Conservation (phyloP, 2,113 vertebrate species). For the Hippoglossus stenolepis region DNA sequence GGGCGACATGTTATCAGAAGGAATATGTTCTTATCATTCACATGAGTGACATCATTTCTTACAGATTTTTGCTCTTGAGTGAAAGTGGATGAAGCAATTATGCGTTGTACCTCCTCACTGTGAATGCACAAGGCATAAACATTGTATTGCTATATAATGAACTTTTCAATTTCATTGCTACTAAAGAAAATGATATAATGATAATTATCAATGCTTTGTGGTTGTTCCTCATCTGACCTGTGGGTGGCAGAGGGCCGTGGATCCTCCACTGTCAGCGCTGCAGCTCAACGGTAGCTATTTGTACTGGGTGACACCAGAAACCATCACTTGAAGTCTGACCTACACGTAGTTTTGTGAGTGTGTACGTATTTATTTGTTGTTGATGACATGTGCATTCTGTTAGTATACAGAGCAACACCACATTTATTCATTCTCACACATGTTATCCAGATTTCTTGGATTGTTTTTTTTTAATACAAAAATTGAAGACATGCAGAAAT, state of each 20-base stretch:
- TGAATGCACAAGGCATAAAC: neutral
- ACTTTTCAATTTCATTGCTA: neutral
- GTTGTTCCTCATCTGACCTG: conserved; percentile 35
- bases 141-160: too few species aligned
- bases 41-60: too few species aligned
- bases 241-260: conserved; percentile 27
- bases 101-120: neutral
- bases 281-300: conserved; percentile 40
- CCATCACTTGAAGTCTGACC: conserved; percentile 10
- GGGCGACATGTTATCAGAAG: neutral
- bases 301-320: conserved; percentile 34
- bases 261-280: conserved; percentile 15
- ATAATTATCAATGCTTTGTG: neutral
- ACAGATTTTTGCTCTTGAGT: neutral
- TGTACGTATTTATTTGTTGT: neutral
- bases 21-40: too few species aligned
- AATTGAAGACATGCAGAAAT: conserved; percentile 6
- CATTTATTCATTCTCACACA: neutral
- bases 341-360: neutral
- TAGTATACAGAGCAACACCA: neutral
- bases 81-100: neutral
- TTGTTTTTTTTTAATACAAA: neutral
- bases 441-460: neutral
- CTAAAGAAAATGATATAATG: neutral
- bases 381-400: neutral